Evolutionary conservation across 2,113 vertebrate genomes (phyloP).

Genomic region (Terrapene triunguis): DNA sequence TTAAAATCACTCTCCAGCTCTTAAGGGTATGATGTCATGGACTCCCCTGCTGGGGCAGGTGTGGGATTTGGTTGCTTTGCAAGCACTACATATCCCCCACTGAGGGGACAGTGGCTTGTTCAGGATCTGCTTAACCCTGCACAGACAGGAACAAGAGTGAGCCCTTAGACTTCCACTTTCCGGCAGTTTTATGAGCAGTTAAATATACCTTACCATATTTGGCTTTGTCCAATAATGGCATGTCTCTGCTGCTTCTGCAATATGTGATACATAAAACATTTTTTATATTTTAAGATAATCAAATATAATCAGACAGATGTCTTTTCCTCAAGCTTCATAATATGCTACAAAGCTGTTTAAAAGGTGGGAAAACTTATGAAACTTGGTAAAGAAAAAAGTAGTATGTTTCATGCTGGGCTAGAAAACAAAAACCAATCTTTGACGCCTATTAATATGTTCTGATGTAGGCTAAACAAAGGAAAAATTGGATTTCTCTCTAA

Average conservation of each 20-base stretch:
- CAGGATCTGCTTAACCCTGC: not conserved
- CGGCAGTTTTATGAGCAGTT: not conserved
- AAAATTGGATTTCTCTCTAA: constrained; percentile 59
- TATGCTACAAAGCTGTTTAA: not conserved
- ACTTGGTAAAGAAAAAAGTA: constrained; percentile 5
- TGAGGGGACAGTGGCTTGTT: not conserved
- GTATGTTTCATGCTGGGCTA: not conserved
- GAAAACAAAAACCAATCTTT: constrained; percentile 61
- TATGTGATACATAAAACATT: not conserved
- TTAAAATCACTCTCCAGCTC: not conserved
- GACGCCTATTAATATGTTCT: constrained; percentile 39
- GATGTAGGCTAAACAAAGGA: constrained; percentile 34
- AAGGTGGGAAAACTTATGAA: constrained; percentile 1
- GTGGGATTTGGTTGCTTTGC: not conserved
- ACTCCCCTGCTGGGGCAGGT: no score
- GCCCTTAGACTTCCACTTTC: not conserved
- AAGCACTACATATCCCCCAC: not conserved
- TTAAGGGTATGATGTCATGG: not conserved
- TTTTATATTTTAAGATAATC: no score
- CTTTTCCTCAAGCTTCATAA: not conserved
- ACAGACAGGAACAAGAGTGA: not conserved
- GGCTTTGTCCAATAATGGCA: not conserved
- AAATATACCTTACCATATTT: not conserved
- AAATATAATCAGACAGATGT: not conserved
- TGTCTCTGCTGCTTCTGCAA: not conserved